These are phyloP conservation scores for Aldrovandia affinis DNA, from an alignment of 2,797 vertebrate genomes.

Conservation along the genomic window DNA sequence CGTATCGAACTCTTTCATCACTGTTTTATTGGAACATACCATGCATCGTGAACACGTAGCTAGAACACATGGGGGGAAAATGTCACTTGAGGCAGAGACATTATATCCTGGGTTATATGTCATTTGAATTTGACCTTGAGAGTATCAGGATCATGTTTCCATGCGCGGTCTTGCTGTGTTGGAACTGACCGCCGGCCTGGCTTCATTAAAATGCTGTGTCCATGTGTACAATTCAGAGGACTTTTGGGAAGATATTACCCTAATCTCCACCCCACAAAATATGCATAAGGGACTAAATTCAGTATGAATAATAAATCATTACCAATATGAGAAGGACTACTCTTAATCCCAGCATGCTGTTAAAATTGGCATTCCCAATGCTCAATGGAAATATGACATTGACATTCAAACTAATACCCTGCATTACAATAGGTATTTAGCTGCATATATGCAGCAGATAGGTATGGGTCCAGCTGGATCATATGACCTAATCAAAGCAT, in stretches of 20 bases:
- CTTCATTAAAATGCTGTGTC: constrained; percentile 48
- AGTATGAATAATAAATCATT: constrained; percentile 61
- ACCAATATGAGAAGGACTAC: constrained; percentile 46
- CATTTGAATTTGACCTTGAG: background rate
- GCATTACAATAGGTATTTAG: background rate
- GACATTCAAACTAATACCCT: constrained; percentile 27
- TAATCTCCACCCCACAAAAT: constrained; percentile 43
- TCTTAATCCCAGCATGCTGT: constrained; percentile 52
- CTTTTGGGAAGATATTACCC: constrained; percentile 50
- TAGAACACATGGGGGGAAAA: no score
- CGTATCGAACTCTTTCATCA: no score
- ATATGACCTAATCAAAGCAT: constrained; percentile 15
- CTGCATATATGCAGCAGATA: constrained; percentile 21
- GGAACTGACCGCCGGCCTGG: constrained; percentile 39
- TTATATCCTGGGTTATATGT: no score
- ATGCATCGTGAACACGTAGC: no score
- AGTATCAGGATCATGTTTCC: no score
- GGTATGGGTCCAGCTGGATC: constrained; percentile 32
- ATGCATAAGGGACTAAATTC: constrained; percentile 41
- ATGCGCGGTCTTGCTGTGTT: no score
- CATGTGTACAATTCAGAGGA: constrained; percentile 38
- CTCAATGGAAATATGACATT: constrained; percentile 21
- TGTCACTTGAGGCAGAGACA: no score
- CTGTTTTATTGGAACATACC: no score
- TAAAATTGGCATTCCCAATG: constrained; percentile 47